Conservation (phyloP, 2,888 invertebrate genomes). For the Oscheius onirici region DNA sequence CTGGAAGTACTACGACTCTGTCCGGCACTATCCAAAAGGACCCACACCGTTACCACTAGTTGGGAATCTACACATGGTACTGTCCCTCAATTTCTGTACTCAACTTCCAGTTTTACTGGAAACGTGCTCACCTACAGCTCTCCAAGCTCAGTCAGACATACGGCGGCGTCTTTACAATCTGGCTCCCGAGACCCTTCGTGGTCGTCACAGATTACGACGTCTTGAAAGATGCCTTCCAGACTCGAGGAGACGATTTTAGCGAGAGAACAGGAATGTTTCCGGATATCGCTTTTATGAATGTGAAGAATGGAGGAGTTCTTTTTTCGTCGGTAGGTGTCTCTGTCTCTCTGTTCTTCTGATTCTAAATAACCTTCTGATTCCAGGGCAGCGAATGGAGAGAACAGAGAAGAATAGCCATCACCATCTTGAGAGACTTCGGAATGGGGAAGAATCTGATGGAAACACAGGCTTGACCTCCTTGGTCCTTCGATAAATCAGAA, state of each 20-base stretch:
- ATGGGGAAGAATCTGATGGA: slow-evolving; percentile 52
- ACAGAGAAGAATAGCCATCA: slow-evolving; percentile 43
- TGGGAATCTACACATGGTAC: slow-evolving; percentile 37
- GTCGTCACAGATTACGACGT: slow-evolving; percentile 48
- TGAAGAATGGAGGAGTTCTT: slow-evolving; percentile 28
- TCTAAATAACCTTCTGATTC: not conserved
- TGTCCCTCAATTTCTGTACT: not conserved
- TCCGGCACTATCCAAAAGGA: slow-evolving; percentile 45
- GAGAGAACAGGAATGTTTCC: slow-evolving; percentile 36
- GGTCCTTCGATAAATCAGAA: not conserved
- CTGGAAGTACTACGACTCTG: slow-evolving; percentile 39
- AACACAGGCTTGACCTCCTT: slow-evolving; percentile 33
- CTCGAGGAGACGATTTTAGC: slow-evolving; percentile 28
- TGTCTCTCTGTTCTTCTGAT: not conserved
- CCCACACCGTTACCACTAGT: slow-evolving; percentile 43
- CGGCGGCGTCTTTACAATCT: slow-evolving; percentile 56
- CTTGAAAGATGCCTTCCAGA: slow-evolving; percentile 45
- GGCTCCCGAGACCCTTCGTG: slow-evolving; percentile 43
- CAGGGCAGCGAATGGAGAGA: slow-evolving; percentile 49
- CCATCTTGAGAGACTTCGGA: slow-evolving; percentile 52
- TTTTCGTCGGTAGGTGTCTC: slow-evolving; percentile 5
- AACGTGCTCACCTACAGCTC: slow-evolving; percentile 31
- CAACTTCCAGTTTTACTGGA: slow-evolving; percentile 32
- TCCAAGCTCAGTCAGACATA: slow-evolving; percentile 47
- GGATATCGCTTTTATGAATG: slow-evolving; percentile 25